phyloP scores from a whole-genome alignment of 2,113 vertebrate species.

The Phrynosoma blainvillii region DNA sequence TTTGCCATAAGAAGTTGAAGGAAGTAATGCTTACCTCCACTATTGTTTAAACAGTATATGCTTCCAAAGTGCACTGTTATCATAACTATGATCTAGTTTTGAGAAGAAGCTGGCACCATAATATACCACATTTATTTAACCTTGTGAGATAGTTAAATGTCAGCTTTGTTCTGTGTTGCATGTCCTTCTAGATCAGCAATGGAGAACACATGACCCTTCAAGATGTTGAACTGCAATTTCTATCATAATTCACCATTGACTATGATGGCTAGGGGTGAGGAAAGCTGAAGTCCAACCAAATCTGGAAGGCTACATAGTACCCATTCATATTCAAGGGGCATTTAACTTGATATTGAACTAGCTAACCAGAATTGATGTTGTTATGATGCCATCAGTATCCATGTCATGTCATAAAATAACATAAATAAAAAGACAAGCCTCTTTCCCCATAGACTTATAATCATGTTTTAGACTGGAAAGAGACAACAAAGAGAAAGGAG shows the following conservation, averaged over 20 bases:
- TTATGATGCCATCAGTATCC: background rate
- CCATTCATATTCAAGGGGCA: background rate
- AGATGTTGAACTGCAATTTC: background rate
- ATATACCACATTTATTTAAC: no score
- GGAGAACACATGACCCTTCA: background rate
- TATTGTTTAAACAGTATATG: no score
- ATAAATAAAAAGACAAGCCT: background rate
- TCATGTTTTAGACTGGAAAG: background rate
- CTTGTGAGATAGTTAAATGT: no score
- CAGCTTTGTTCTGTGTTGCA: no score
- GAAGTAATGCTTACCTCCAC: background rate
- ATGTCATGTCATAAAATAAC: background rate
- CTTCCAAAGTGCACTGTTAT: no score
- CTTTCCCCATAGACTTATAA: background rate
- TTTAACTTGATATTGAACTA: background rate
- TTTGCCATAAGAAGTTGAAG: no score
- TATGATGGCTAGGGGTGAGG: background rate
- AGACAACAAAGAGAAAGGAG: background rate
- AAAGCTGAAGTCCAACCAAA: background rate
- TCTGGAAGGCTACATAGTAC: background rate
- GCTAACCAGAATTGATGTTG: background rate
- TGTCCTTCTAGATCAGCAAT: no score
- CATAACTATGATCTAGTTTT: no score
- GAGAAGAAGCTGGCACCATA: no score
- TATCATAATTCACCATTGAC: background rate